These are phyloP conservation scores for Drosophila ambigua DNA, from an alignment of 1,140 invertebrate genomes.

Conservation along the genomic window DNA sequence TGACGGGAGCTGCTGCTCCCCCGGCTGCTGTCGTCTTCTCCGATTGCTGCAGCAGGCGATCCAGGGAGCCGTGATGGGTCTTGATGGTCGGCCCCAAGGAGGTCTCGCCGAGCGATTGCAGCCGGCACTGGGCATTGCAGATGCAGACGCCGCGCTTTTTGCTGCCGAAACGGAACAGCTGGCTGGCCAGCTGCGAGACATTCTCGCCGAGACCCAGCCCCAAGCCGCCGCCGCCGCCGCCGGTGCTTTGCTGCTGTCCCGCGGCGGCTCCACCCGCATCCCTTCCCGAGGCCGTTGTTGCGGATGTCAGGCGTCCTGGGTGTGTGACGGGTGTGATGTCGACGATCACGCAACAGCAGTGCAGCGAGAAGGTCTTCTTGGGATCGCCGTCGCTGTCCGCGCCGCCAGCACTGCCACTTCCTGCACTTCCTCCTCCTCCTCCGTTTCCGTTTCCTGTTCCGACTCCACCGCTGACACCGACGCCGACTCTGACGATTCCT, in stretches of 20 bases:
- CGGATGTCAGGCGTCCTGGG: constrained; percentile 80
- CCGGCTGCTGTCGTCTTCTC: constrained; percentile 38
- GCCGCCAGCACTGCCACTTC: constrained; percentile 20
- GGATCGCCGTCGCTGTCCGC: constrained; percentile 62
- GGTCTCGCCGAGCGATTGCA: constrained; percentile 69
- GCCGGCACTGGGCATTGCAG: constrained; percentile 80
- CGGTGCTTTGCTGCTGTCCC: constrained; percentile 76
- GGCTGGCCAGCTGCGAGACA: constrained; percentile 79
- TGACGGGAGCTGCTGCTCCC: constrained; percentile 12
- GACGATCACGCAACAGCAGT: constrained; percentile 84
- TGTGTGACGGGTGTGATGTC: constrained; percentile 84
- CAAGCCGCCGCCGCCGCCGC: constrained; percentile 84
- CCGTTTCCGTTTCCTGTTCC: constrained; percentile 16
- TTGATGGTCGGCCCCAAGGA: constrained; percentile 70
- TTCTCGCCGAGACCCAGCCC: constrained; percentile 74
- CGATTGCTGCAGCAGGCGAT: constrained; percentile 73
- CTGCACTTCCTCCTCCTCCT: constrained; percentile 18
- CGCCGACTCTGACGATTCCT: constrained; percentile 2
- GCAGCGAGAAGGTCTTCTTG: constrained; percentile 83
- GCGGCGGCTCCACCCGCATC: constrained; percentile 71
- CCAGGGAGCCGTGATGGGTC: constrained; percentile 78
- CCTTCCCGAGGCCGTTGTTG: constrained; percentile 84
- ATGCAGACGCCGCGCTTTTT: constrained; percentile 82
- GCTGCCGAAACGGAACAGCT: constrained; percentile 81
- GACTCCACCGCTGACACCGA: constrained; percentile 6